Conservation (phyloP, 2,888 invertebrate genomes). For the Drosophila villosipedis region DNA sequence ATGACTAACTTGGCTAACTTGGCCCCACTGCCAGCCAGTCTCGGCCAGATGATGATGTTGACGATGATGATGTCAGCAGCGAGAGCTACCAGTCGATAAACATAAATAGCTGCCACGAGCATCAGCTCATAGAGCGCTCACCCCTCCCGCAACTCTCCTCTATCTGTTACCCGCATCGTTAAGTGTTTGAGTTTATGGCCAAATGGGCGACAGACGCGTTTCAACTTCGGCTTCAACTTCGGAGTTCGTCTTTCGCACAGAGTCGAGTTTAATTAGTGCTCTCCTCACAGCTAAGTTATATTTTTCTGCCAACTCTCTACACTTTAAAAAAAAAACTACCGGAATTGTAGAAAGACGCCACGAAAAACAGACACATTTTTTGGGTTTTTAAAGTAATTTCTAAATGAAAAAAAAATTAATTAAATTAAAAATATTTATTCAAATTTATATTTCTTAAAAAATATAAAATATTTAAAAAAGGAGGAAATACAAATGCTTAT, state of each 20-base stretch:
- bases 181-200: constrained; percentile 77
- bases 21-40: background rate
- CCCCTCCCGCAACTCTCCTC: background rate
- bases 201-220: constrained; percentile 63
- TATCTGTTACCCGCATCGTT: constrained; percentile 48
- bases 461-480: background rate
- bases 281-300: constrained; percentile 79
- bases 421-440: no score
- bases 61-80: constrained; percentile 60
- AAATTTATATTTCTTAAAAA: background rate
- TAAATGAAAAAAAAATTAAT: background rate
- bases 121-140: background rate
- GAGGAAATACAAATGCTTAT: background rate
- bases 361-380: background rate
- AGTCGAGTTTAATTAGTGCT: constrained; percentile 76
- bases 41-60: constrained; percentile 45
- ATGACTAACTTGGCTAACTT: constrained; percentile 51
- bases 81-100: constrained; percentile 73
- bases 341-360: rapidly evolving
- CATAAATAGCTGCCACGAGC: constrained; percentile 67
- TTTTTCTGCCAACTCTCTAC: constrained; percentile 54
- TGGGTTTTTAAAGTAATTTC: background rate
- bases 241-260: constrained; percentile 3
- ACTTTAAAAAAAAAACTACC: background rate
- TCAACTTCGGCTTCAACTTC: constrained; percentile 19